Evolutionary conservation across 2,888 invertebrate species (phyloP).

Genomic region (Agapostemon virescens): DNA sequence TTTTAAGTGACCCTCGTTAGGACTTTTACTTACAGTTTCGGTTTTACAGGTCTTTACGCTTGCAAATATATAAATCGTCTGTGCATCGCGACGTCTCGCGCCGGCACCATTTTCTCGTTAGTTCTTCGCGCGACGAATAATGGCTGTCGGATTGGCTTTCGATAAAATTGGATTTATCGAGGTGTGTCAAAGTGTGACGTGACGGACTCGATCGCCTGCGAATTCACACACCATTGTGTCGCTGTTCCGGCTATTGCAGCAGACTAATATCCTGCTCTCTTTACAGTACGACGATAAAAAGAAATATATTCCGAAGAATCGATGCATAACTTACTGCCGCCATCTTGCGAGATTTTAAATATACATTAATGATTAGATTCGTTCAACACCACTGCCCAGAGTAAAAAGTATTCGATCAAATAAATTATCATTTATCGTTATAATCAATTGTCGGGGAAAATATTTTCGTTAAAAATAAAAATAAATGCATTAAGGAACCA

Average conservation of each 20-base stretch:
- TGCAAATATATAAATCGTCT: conserved; percentile 41
- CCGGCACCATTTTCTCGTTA: conserved; percentile 63
- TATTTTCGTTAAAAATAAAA: not conserved
- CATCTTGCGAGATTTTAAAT: not conserved
- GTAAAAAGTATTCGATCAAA: not conserved
- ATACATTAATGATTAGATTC: not conserved
- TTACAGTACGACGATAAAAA: not conserved
- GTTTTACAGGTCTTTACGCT: conserved; percentile 26
- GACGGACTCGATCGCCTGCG: not conserved
- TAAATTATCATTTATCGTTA: not conserved
- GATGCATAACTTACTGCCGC: not conserved
- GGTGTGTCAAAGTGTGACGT: conserved; percentile 12
- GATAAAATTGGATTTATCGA: conserved; percentile 46
- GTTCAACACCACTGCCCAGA: not conserved
- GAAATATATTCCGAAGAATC: not conserved
- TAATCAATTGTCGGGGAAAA: too few relatives aligned
- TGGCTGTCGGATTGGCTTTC: conserved; percentile 52
- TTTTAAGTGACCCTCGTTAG: conserved; percentile 43
- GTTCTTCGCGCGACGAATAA: conserved; percentile 48
- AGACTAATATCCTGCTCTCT: not conserved
- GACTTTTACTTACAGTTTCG: conserved; percentile 46
- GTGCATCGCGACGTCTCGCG: conserved; percentile 64
- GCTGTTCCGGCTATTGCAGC: not conserved
- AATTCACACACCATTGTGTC: not conserved
- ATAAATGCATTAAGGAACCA: not conserved